Evolutionary conservation across 2,888 invertebrate species (phyloP).

Genomic region (Amiota minor): DNA sequence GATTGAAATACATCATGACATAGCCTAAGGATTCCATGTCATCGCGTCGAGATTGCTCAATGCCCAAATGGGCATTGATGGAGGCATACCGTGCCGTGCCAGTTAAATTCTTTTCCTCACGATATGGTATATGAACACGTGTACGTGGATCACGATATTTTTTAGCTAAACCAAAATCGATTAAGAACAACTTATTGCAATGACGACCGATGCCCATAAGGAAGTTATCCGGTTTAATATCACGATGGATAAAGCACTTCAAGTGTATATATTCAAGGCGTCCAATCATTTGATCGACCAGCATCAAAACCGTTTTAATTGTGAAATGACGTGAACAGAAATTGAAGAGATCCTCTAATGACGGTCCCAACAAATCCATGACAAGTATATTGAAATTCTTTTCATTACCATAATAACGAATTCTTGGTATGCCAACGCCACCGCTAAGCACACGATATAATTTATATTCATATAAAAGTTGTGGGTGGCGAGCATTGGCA

Average conservation of each 20-base stretch:
- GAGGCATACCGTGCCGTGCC: conserved; percentile 97
- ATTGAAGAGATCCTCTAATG: conserved; percentile 97
- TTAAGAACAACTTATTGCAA: conserved; percentile 97
- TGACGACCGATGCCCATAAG: conserved; percentile 97
- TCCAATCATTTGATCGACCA: conserved; percentile 91
- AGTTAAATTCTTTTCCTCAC: conserved; percentile 95
- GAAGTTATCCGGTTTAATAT: conserved; percentile 97
- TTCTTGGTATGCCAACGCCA: conserved; percentile 94
- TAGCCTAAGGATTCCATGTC: conserved; percentile 99
- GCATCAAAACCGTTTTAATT: conserved; percentile 98
- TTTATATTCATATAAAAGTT: conserved; percentile 97
- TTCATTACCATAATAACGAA: conserved; percentile 94
- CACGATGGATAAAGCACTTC: conserved; percentile 98
- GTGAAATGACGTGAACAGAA: conserved; percentile 98
- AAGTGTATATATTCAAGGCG: conserved; percentile 97
- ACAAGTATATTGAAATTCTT: conserved; percentile 97
- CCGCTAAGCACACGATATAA: conserved; percentile 97
- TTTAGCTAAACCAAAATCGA: conserved; percentile 98
- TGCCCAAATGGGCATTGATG: conserved; percentile 98
- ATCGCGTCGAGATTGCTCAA: conserved; percentile 97
- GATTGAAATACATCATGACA: conserved; percentile 98
- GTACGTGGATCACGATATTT: conserved; percentile 95
- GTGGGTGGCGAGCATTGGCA: conserved; percentile 95
- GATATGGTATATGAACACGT: conserved; percentile 92
- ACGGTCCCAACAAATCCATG: conserved; percentile 98